phyloP scores from a whole-genome alignment of 2,888 invertebrate genomes.

The Acanthoscelides obtectus region DNA sequence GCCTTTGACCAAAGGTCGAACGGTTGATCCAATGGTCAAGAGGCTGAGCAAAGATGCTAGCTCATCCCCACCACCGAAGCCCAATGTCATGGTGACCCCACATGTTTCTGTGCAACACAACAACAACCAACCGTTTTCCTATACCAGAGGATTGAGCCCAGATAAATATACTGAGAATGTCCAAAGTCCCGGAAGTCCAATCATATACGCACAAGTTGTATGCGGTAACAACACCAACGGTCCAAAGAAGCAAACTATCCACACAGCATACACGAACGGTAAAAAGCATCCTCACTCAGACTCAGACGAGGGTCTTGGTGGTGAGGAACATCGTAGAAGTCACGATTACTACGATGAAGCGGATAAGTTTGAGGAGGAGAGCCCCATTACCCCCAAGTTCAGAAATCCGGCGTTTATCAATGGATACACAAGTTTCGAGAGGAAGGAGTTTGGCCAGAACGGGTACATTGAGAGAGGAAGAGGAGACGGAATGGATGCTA shows the following conservation, averaged over 20 bases:
- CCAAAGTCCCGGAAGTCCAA: slow-evolving; percentile 46
- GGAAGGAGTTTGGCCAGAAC: slow-evolving; percentile 42
- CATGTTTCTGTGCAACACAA: slow-evolving; percentile 60
- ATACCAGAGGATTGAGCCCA: slow-evolving; percentile 58
- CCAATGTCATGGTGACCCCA: slow-evolving; percentile 54
- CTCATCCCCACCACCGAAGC: slow-evolving; percentile 62
- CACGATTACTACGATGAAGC: slow-evolving; percentile 34
- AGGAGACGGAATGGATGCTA: slow-evolving; percentile 64
- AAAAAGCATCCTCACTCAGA: slow-evolving; percentile 59
- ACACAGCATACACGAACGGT: slow-evolving; percentile 49
- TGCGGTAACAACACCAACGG: slow-evolving; percentile 45
- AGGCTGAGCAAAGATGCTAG: slow-evolving; percentile 68
- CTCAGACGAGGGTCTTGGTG: slow-evolving; percentile 76
- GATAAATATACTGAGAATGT: slow-evolving; percentile 40
- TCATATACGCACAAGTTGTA: slow-evolving; percentile 76
- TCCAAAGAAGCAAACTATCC: slow-evolving; percentile 50
- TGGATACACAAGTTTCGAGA: slow-evolving; percentile 52
- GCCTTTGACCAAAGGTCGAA: slow-evolving; percentile 64
- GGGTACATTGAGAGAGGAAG: slow-evolving; percentile 50
- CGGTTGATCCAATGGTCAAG: slow-evolving; percentile 74
- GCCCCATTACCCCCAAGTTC: slow-evolving; percentile 59
- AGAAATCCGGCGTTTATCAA: slow-evolving; percentile 51
- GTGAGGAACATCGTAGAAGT: slow-evolving; percentile 52
- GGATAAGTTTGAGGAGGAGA: slow-evolving; percentile 47
- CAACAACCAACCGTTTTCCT: slow-evolving; percentile 77